Conservation (phyloP, 2,888 invertebrate genomes). For the Idaea biselata region DNA sequence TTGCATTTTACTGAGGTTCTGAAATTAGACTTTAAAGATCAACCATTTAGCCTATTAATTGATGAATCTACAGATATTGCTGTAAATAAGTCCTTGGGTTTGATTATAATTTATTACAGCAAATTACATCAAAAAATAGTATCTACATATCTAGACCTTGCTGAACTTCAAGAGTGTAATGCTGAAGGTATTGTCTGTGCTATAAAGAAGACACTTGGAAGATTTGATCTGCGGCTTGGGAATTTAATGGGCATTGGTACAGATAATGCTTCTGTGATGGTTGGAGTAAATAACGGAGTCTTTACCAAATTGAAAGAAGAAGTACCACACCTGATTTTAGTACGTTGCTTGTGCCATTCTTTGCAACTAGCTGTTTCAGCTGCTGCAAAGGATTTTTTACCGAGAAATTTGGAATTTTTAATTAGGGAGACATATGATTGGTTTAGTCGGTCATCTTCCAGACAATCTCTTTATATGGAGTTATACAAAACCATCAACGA, state of each 20-base stretch:
- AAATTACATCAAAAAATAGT: slow-evolving; percentile 15
- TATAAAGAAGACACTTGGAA: slow-evolving; percentile 19
- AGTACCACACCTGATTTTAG: slow-evolving; percentile 35
- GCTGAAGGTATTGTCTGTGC: slow-evolving; percentile 20
- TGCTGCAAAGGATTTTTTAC: slow-evolving; percentile 23
- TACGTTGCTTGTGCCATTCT: slow-evolving; percentile 48
- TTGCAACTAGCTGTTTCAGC: slow-evolving; percentile 30
- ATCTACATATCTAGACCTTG: slow-evolving; percentile 21
- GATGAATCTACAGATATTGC: slow-evolving; percentile 27
- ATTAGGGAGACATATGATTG: slow-evolving; percentile 35
- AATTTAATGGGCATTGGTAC: slow-evolving; percentile 42
- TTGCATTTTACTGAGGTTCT: slow-evolving; percentile 15
- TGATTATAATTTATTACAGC: slow-evolving; percentile 24
- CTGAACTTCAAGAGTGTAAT: slow-evolving; percentile 17
- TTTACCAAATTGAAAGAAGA: slow-evolving; percentile 37
- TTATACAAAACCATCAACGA: slow-evolving; percentile 29
- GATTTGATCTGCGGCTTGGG: slow-evolving; percentile 19
- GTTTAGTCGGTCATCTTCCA: slow-evolving; percentile 33
- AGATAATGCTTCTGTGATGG: slow-evolving; percentile 47
- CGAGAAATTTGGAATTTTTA: slow-evolving; percentile 42
- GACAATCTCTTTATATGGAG: slow-evolving; percentile 22
- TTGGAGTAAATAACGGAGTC: slow-evolving; percentile 44
- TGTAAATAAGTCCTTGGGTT: slow-evolving; percentile 22
- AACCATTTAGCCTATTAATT: slow-evolving; percentile 24
- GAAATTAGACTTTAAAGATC: slow-evolving; percentile 22